phyloP scores from a whole-genome alignment of 64 coral and sea anemone species.

The Pocillopora verrucosa region DNA sequence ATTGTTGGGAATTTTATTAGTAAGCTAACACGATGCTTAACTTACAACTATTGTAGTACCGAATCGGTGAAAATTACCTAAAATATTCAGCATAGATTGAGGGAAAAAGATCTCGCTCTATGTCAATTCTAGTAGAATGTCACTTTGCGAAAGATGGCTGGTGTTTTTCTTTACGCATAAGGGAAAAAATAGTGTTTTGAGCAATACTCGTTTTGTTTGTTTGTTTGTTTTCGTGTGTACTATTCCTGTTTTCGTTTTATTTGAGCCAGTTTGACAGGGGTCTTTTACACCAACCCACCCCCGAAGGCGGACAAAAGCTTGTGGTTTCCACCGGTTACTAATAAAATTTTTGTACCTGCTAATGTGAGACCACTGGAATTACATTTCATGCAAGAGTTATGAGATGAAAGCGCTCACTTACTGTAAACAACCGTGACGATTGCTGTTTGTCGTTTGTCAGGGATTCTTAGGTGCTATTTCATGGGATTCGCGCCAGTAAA shows the following conservation, averaged over 20 bases:
- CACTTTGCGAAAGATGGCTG: too few species aligned
- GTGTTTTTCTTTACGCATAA: neutral
- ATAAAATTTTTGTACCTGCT: constrained; percentile 27
- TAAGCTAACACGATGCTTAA: neutral
- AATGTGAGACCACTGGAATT: constrained; percentile 45
- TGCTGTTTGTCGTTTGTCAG: neutral
- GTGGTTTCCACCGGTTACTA: constrained; percentile 9
- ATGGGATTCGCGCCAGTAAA: constrained; percentile 4
- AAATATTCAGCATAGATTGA: too few species aligned
- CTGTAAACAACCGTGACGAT: constrained; percentile 11
- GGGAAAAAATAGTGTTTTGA: too few species aligned
- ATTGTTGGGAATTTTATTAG: neutral
- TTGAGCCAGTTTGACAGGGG: neutral
- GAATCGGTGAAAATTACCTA: too few species aligned
- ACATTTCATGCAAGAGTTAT: constrained; percentile 41
- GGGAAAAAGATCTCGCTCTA: too few species aligned
- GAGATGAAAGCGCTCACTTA: constrained; percentile 7
- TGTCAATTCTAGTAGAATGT: too few species aligned
- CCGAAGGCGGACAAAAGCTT: neutral
- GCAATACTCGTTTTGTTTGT: neutral
- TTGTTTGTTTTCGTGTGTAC: constrained; percentile 7
- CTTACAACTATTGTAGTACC: too few species aligned
- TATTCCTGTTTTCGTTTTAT: neutral
- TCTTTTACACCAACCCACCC: neutral
- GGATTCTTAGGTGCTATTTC: neutral